A percentile compares a stretch with the other conserved stretches of the same genome.
These are phyloP conservation scores for Tiliqua scincoides DNA, from an alignment of 2,113 vertebrate genomes.

Conservation along the genomic window DNA sequence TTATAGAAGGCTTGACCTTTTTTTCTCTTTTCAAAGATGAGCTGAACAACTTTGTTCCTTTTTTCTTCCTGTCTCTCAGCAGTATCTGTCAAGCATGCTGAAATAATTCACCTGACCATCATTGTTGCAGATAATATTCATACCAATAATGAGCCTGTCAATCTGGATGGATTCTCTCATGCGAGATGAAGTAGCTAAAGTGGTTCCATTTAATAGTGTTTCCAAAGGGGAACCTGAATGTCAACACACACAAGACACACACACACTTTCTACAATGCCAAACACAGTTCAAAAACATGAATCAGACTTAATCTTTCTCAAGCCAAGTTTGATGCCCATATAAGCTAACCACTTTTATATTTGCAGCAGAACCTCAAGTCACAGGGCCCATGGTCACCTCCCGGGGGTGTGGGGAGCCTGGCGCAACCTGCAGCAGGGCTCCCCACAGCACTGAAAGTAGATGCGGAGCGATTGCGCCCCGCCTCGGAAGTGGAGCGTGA, in stretches of 20 bases:
- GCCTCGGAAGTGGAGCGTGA: too few species aligned
- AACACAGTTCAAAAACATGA: neutral
- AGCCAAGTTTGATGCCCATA: neutral
- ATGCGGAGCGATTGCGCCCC: too few species aligned
- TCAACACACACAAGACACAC: neutral
- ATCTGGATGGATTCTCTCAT: slow-evolving; percentile 32
- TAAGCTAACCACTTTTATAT: neutral
- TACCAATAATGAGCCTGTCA: slow-evolving; percentile 31
- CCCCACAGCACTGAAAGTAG: too few species aligned
- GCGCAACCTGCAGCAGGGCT: too few species aligned
- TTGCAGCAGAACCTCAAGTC: neutral
- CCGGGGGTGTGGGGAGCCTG: too few species aligned
- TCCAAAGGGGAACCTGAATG: slow-evolving; percentile 9
- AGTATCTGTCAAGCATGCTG: slow-evolving; percentile 18
- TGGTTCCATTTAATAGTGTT: slow-evolving; percentile 7
- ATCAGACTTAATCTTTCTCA: neutral
- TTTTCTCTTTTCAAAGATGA: slow-evolving; percentile 8
- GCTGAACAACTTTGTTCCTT: slow-evolving; percentile 15
- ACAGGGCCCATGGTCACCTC: neutral
- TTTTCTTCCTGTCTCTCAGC: neutral
- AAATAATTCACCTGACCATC: slow-evolving; percentile 23
- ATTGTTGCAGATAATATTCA: slow-evolving; percentile 21
- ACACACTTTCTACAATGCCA: neutral
- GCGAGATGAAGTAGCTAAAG: neutral
- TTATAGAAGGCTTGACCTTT: slow-evolving; percentile 17